A percentile compares a stretch with the other conserved stretches of the same genome.
Evolutionary conservation across 2,888 invertebrate species (phyloP).

Genomic region (Hartigia nigra): DNA sequence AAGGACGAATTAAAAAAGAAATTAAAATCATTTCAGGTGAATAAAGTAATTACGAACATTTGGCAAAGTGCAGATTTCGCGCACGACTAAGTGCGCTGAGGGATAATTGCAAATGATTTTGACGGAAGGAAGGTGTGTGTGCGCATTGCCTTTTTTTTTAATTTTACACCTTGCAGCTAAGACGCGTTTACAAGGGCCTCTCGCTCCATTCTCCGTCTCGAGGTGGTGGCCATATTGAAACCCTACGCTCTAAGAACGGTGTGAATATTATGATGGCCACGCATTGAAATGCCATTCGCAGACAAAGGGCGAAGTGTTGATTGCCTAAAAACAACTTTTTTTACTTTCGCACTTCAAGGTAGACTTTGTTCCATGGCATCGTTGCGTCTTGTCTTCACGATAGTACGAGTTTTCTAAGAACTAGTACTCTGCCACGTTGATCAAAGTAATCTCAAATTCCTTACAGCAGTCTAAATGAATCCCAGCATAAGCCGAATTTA

Average conservation of each 20-base stretch:
- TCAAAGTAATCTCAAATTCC: background rate
- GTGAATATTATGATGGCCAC: slow-evolving; percentile 65
- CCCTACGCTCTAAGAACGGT: slow-evolving; percentile 54
- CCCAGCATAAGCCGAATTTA: background rate
- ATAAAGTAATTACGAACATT: background rate
- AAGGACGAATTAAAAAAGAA: background rate
- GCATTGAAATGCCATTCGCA: slow-evolving; percentile 59
- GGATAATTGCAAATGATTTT: slow-evolving; percentile 41
- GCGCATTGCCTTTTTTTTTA: slow-evolving; percentile 16
- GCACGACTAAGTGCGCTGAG: background rate
- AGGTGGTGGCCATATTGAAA: slow-evolving; percentile 54
- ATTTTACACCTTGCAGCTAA: slow-evolving; percentile 42
- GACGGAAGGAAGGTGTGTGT: slow-evolving; percentile 56
- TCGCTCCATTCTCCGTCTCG: slow-evolving; percentile 36
- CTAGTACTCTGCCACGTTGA: background rate
- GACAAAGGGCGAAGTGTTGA: slow-evolving; percentile 62
- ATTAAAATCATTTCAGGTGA: background rate
- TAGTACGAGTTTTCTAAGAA: background rate
- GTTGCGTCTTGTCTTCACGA: slow-evolving; percentile 14
- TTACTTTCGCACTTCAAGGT: slow-evolving; percentile 22
- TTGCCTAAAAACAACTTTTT: slow-evolving; percentile 60
- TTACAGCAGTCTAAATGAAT: too few species aligned
- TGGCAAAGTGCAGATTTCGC: background rate
- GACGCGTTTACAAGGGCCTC: slow-evolving; percentile 34
- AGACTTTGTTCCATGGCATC: slow-evolving; percentile 20